These are phyloP conservation scores for Tupaia tana DNA, from an alignment of 2,113 vertebrate species.

Conservation along the genomic window DNA sequence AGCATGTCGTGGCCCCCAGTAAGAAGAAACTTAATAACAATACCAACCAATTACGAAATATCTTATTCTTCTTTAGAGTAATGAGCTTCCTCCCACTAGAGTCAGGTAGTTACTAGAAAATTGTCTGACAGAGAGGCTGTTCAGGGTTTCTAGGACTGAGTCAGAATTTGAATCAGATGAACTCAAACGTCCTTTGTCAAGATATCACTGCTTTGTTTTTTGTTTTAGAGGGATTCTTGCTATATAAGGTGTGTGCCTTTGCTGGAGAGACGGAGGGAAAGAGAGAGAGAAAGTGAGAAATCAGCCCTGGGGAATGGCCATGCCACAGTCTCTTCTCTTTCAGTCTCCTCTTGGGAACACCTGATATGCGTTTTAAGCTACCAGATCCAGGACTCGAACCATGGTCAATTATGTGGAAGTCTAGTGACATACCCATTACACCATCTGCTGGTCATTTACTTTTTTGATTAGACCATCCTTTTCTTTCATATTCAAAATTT, in stretches of 20 bases:
- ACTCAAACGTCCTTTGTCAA: neutral
- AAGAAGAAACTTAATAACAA: slow-evolving; percentile 67
- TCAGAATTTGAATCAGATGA: slow-evolving; percentile 43
- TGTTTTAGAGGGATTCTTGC: no score
- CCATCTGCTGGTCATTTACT: neutral
- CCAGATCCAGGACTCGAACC: no score
- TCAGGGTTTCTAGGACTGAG: neutral
- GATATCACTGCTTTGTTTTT: neutral
- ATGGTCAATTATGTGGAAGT: no score
- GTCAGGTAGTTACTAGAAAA: slow-evolving; percentile 8
- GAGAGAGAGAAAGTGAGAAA: no score
- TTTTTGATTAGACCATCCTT: slow-evolving; percentile 63
- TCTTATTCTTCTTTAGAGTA: slow-evolving; percentile 25
- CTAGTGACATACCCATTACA: no score
- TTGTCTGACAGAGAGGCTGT: neutral
- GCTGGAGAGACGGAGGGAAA: no score
- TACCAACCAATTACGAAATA: slow-evolving; percentile 51
- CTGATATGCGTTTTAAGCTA: no score
- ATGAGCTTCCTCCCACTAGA: slow-evolving; percentile 26
- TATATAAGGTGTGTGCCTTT: no score
- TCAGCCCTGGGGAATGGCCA: no score
- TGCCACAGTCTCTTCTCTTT: no score
- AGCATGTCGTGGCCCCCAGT: slow-evolving; percentile 66
- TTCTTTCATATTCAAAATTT: slow-evolving; percentile 29
- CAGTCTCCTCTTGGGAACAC: no score